A percentile compares a stretch with the other conserved stretches of the same genome.
Conservation (phyloP, 1,140 invertebrate species). For the Stegodyphus mimosarum region DNA sequence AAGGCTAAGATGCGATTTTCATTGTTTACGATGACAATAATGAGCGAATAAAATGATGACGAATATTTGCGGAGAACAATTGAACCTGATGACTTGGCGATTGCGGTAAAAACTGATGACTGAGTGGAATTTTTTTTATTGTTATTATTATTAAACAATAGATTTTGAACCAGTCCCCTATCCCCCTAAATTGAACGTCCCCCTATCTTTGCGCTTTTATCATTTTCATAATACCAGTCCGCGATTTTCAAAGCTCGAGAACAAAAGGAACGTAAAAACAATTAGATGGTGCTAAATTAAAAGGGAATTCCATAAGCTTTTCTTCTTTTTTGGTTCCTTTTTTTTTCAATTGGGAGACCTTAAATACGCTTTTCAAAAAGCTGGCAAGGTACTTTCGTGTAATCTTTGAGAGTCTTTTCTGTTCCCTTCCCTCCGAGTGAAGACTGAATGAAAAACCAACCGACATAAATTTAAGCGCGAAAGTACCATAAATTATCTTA, state of each 20-base stretch:
- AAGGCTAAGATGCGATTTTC: slow-evolving; percentile 16
- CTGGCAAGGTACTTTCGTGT: slow-evolving; percentile 13
- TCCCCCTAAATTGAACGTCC: slow-evolving; percentile 34
- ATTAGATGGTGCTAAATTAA: slow-evolving; percentile 57
- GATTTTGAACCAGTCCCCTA: slow-evolving; percentile 46
- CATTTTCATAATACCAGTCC: slow-evolving; percentile 38
- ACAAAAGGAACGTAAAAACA: slow-evolving; percentile 53
- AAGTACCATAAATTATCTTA: no score
- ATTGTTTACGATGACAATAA: slow-evolving; percentile 55
- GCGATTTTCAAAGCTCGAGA: slow-evolving; percentile 29
- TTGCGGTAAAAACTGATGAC: slow-evolving; percentile 60
- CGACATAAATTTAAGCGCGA: no score
- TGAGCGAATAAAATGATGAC: slow-evolving; percentile 47
- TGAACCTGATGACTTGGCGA: slow-evolving; percentile 58
- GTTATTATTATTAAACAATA: slow-evolving; percentile 61
- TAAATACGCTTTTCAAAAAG: slow-evolving; percentile 15
- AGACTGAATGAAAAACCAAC: no score
- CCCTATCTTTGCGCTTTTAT: slow-evolving; percentile 23
- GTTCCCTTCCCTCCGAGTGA: background rate
- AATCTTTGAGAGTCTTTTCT: background rate
- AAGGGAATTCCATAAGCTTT: slow-evolving; percentile 29
- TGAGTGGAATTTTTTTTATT: slow-evolving; percentile 56
- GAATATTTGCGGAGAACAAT: slow-evolving; percentile 56
- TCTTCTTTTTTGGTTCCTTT: no score
- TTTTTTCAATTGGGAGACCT: no score